Percentiles rank a stretch among this genome's conserved stretches.
phyloP scores from a whole-genome alignment of 2,888 invertebrate genomes.

The Diachrysia chrysitis region DNA sequence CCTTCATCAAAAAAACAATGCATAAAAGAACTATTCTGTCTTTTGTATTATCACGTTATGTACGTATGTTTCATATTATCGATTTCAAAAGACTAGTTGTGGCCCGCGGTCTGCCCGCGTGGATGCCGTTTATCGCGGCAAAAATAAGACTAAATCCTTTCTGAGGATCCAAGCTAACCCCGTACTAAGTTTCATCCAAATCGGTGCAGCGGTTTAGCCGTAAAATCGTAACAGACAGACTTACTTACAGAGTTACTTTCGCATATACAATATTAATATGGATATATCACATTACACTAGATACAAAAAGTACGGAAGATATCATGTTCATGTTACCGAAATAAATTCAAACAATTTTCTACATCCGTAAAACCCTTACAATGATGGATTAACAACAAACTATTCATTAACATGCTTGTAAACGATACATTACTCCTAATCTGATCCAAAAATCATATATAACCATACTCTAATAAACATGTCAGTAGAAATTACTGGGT shows the following conservation, averaged over 20 bases:
- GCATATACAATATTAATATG: constrained; percentile 5
- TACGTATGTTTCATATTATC: too few relatives aligned
- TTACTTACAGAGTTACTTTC: too few relatives aligned
- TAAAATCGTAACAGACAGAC: too few relatives aligned
- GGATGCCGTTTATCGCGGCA: too few relatives aligned
- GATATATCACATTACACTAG: constrained; percentile 9
- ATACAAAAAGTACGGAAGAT: constrained; percentile 40
- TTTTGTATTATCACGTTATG: constrained; percentile 6
- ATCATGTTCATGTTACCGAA: constrained; percentile 5
- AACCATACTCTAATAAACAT: constrained; percentile 51
- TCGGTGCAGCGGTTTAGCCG: too few relatives aligned
- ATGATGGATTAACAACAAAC: constrained; percentile 34
- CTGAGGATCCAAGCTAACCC: too few relatives aligned
- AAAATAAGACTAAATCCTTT: too few relatives aligned
- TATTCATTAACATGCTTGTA: constrained; percentile 32
- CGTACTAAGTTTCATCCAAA: too few relatives aligned
- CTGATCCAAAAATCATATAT: constrained; percentile 49
- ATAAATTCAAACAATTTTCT: constrained; percentile 47
- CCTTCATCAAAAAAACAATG: not conserved
- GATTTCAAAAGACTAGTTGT: too few relatives aligned
- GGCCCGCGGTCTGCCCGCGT: too few relatives aligned
- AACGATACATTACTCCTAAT: constrained; percentile 54
- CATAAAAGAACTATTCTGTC: not conserved
- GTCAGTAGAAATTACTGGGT: constrained; percentile 42
- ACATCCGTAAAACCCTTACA: constrained; percentile 38